These are phyloP conservation scores for Bagarius yarrelli DNA, from an alignment of 2,113 vertebrate species.

Conservation along the genomic window DNA sequence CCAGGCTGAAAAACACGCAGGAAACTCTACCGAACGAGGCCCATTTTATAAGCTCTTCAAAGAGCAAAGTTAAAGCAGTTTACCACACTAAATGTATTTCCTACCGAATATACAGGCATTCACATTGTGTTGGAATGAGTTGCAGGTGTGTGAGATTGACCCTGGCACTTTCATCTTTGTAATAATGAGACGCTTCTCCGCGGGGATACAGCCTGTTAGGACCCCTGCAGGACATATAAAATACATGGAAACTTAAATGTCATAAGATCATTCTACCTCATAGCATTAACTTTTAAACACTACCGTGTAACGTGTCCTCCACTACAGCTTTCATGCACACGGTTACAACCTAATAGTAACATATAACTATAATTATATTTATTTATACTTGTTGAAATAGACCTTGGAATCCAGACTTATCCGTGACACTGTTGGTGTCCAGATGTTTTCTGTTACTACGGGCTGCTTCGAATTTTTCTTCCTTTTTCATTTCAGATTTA, in stretches of 20 bases:
- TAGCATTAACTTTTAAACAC: slow-evolving; percentile 24
- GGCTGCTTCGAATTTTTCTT: background rate
- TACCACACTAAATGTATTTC: slow-evolving; percentile 55
- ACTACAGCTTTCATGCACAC: background rate
- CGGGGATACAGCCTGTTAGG: slow-evolving; percentile 46
- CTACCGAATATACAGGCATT: slow-evolving; percentile 49
- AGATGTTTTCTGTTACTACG: background rate
- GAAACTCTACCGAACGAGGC: slow-evolving; percentile 50
- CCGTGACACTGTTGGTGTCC: background rate
- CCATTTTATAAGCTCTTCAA: slow-evolving; percentile 59
- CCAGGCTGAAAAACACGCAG: slow-evolving; percentile 49
- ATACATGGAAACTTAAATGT: slow-evolving; percentile 50
- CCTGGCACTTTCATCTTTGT: slow-evolving; percentile 51
- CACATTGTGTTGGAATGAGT: slow-evolving; percentile 61
- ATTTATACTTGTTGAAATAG: background rate
- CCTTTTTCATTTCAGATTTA: background rate
- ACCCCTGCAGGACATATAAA: slow-evolving; percentile 57
- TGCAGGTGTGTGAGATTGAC: slow-evolving; percentile 63
- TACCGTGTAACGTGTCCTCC: background rate
- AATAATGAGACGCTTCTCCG: slow-evolving; percentile 62
- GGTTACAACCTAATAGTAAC: background rate
- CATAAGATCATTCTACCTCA: slow-evolving; percentile 34
- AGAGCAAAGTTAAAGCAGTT: slow-evolving; percentile 63
- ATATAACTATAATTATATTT: background rate
- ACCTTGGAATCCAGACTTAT: background rate